Evolutionary conservation across 2,113 vertebrate genomes (phyloP), one percentile per base, ranked within the genome.

Genomic region (Parus major): DNA sequence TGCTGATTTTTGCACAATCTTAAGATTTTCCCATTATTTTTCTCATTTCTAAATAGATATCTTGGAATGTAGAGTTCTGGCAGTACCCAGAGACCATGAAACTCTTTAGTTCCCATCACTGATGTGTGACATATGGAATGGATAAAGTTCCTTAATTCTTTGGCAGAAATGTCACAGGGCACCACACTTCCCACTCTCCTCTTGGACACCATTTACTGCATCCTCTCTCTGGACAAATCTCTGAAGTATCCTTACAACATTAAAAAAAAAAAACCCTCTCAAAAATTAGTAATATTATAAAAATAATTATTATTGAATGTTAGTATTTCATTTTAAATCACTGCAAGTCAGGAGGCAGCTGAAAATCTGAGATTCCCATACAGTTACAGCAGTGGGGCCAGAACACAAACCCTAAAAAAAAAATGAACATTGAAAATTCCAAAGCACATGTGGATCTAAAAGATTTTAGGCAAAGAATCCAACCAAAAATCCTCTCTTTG

Each of bases 101-200:
- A 75, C 15, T 22, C 50, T 22, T 13, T 3, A 8, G 3, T 16
- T 76, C 20, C 44, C 25, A 7, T 53, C n/a, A 15, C 0, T 25
- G 17, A 8, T 17, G 10, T 31, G 22, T 3, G 12, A 28, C 3
- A 17, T 1, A 23, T 4, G n/a, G 11, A 44, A n/a, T 3, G 63
- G 65, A 71, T 28, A 3, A 46, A 59, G 3, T 15, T 52, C 22
- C 12, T 56, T 28, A 21, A 41, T 27, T 42, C 5, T n/a, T 66
- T 28, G 22, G 35, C 18, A 49, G 18, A 65, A 64, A 41, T 22
- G 14, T 35, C 55, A n/a, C 13, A n/a, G 28, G 28, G 10, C 23
- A 50, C 22, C 27, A 27, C 5, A 14, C 8, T 27, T 46, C 4
- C 1, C 27, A 5, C 39, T 46, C 24, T 61, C 6, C 50, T 55